phyloP scores from a whole-genome alignment of 2,113 vertebrate species.

The Cervus canadensis region DNA sequence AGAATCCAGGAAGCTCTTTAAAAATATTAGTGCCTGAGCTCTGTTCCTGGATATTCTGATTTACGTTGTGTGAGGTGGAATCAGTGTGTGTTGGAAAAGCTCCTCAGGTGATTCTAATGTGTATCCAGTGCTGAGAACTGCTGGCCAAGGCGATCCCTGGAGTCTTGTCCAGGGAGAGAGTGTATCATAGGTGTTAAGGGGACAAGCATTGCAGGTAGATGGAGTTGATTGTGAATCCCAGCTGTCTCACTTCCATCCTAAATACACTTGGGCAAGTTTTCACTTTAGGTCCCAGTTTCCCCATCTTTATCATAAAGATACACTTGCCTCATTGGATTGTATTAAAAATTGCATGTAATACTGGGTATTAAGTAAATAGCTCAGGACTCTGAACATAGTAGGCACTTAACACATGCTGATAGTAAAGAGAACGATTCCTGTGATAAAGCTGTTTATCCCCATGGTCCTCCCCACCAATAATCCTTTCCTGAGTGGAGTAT shows the following conservation, averaged over 20 bases:
- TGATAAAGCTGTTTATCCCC: background rate
- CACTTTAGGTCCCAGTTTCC: background rate
- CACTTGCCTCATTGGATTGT: background rate
- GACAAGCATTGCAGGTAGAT: background rate
- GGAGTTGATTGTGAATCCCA: background rate
- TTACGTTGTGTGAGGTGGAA: background rate
- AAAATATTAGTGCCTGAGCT: background rate
- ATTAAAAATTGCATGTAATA: background rate
- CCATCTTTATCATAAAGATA: background rate
- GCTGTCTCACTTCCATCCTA: background rate
- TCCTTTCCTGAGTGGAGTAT: background rate
- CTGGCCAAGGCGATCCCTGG: background rate
- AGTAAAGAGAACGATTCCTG: background rate
- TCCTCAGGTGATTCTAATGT: background rate
- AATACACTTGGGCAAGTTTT: background rate
- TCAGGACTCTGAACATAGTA: background rate
- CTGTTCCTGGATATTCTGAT: background rate
- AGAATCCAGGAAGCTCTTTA: background rate
- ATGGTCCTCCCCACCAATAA: fast-evolving
- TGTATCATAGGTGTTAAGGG: background rate
- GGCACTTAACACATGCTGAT: background rate
- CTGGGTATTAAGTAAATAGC: background rate
- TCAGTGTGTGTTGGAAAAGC: background rate
- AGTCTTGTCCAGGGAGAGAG: background rate
- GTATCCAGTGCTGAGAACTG: background rate